Conservation (phyloP, 1,140 invertebrate species). For the Arctopsyche grandis region DNA sequence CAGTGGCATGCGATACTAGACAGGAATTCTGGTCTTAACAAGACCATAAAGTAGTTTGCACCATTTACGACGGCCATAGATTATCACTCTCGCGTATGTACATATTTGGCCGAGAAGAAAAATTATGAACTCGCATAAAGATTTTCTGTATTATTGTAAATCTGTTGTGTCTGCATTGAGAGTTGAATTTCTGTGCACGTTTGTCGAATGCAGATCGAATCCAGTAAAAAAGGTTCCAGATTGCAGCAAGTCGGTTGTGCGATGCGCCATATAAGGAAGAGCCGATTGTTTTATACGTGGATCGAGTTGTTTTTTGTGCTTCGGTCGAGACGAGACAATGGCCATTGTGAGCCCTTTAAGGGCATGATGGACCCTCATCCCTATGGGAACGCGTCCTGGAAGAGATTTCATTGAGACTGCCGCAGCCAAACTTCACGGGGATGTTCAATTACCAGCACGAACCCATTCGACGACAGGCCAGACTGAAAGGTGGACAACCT, state of each 20-base stretch:
- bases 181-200: background rate
- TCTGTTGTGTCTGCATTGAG: background rate
- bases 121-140: no score
- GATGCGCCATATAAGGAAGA: constrained; percentile 1
- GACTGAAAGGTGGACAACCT: constrained; percentile 23
- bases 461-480: background rate
- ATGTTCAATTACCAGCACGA: background rate
- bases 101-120: no score
- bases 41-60: background rate
- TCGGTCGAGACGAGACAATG: constrained; percentile 21
- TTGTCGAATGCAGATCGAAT: constrained; percentile 11
- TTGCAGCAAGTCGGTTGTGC: background rate
- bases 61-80: no score
- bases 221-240: constrained; percentile 20
- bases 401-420: constrained; percentile 14
- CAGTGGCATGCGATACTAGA: background rate
- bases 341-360: constrained; percentile 38
- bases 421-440: background rate
- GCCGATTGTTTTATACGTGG: constrained; percentile 34
- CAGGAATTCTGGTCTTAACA: no score
- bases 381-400: constrained; percentile 14
- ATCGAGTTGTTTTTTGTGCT: background rate
- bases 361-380: constrained; percentile 14
- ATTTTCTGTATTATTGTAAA: background rate
- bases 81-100: no score